Percentiles rank a stretch among this genome's conserved stretches.
phyloP scores from a whole-genome alignment of 2,888 invertebrate species.

The Tortrix viridana region DNA sequence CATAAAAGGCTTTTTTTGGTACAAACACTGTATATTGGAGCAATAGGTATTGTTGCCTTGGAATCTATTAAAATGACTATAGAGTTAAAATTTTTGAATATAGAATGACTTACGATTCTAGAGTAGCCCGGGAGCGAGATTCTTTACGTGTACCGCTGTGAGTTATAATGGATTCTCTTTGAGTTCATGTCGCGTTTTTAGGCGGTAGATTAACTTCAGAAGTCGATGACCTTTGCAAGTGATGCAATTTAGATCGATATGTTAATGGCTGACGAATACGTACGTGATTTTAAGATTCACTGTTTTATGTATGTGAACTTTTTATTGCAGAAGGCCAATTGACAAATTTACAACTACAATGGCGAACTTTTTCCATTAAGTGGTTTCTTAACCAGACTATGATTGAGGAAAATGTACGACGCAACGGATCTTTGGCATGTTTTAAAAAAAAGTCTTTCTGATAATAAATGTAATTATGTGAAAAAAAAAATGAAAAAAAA shows the following conservation, averaged over 20 bases:
- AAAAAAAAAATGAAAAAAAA: no score
- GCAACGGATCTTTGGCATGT: no score
- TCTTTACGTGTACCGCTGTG: conserved; percentile 49
- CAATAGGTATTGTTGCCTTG: conserved; percentile 65
- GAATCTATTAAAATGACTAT: conserved; percentile 64
- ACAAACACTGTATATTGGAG: conserved; percentile 56
- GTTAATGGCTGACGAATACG: no score
- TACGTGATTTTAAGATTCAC: no score
- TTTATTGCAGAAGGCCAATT: no score
- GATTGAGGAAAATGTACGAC: no score
- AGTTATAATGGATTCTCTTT: conserved; percentile 48
- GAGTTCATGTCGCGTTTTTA: conserved; percentile 39
- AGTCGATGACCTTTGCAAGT: conserved; percentile 22
- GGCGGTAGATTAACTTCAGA: conserved; percentile 14
- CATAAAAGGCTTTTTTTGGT: conserved; percentile 61
- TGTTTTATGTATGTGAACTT: no score
- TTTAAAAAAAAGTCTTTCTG: no score
- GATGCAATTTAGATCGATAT: conserved; percentile 13
- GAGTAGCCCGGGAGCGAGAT: conserved; percentile 50
- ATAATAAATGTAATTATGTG: no score
- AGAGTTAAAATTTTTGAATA: conserved; percentile 54
- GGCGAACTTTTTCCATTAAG: no score
- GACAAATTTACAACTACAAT: no score
- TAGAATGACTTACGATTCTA: conserved; percentile 57
- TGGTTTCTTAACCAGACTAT: no score